Conservation (phyloP, 1,140 invertebrate species). For the Drosophila sp. region DNA sequence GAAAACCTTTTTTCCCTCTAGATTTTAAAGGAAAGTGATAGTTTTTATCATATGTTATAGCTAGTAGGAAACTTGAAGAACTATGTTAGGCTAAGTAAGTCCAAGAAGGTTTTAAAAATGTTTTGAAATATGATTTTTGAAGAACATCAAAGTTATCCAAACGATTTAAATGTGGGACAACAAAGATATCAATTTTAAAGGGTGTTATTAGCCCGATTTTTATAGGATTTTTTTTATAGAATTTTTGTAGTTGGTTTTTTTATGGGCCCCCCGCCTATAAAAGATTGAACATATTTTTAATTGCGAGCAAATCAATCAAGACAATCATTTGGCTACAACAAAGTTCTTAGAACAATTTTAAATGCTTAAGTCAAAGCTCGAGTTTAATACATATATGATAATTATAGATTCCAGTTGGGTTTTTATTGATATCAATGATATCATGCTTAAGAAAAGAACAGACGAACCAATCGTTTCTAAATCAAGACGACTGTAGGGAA, state of each 20-base stretch:
- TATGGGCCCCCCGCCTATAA: no score
- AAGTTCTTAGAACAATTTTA: no score
- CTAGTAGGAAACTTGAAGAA: background rate
- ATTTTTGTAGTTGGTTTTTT: no score
- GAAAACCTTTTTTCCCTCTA: constrained; percentile 36
- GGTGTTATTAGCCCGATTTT: no score
- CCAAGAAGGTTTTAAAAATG: background rate
- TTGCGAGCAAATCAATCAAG: no score
- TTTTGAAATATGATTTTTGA: background rate
- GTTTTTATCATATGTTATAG: constrained; percentile 14
- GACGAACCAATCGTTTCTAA: background rate
- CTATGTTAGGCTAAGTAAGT: background rate
- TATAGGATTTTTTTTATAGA: no score
- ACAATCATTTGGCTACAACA: no score
- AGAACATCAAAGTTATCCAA: no score
- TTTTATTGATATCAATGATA: constrained; percentile 3
- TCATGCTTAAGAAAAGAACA: background rate
- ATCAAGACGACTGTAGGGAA: background rate
- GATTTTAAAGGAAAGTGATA: constrained; percentile 66
- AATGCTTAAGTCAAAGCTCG: background rate
- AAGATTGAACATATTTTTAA: no score
- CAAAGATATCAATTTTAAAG: no score
- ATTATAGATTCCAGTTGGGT: background rate
- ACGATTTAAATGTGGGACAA: no score
- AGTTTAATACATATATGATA: background rate